Percentiles rank a stretch among this genome's conserved stretches.
Conservation (phyloP, 2,113 vertebrate species). For the Oostethus manadensis region DNA sequence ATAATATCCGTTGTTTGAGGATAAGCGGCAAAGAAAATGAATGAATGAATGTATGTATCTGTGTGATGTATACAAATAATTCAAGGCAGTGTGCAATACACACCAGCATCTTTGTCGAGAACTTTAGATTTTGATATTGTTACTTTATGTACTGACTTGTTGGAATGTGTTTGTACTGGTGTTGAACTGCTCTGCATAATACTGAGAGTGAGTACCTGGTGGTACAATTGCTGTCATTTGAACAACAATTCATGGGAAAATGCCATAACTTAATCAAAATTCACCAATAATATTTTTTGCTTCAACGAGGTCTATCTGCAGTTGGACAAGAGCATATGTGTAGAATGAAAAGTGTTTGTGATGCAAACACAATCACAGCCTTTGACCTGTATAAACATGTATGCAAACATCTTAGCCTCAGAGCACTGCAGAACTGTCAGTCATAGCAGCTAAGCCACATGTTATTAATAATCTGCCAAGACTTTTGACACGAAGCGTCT, state of each 20-base stretch:
- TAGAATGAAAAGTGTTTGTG: not conserved
- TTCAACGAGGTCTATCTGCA: conserved; percentile 4
- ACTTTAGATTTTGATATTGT: no score
- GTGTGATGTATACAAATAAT: no score
- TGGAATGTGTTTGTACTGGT: no score
- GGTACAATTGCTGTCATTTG: not conserved
- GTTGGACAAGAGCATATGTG: not conserved
- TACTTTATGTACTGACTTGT: no score
- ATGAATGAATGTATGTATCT: no score
- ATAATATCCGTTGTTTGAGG: no score
- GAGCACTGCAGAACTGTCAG: conserved; percentile 27
- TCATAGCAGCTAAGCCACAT: conserved; percentile 27
- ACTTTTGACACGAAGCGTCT: conserved; percentile 39
- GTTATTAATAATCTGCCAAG: conserved; percentile 43
- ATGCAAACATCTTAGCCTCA: conserved; percentile 8
- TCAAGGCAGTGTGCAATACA: no score
- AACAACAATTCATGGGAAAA: not conserved
- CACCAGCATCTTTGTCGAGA: no score
- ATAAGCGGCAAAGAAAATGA: no score
- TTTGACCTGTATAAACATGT: conserved; percentile 15
- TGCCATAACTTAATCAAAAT: no score
- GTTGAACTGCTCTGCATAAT: not conserved
- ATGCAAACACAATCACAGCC: not conserved
- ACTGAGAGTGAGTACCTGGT: not conserved
- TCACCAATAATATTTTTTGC: not conserved